phyloP scores from a whole-genome alignment of 2,888 invertebrate genomes.

The Caenorhabditis zanzibari region DNA sequence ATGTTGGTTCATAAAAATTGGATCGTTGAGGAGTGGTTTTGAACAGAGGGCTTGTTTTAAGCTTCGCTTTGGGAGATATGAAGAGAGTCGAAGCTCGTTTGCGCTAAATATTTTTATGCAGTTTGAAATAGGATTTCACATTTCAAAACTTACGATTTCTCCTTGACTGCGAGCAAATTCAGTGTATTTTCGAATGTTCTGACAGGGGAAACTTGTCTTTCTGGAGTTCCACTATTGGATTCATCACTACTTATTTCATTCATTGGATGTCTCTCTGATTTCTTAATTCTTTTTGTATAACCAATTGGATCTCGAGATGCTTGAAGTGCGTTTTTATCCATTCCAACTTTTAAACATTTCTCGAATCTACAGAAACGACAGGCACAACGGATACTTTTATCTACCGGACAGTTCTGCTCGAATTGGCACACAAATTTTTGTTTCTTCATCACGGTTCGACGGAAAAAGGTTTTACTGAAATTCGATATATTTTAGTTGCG shows the following conservation, averaged over 20 bases:
- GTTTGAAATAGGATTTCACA: neutral
- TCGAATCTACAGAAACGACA: conserved; percentile 82
- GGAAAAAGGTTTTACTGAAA: conserved; percentile 82
- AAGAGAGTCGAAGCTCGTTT: conserved; percentile 56
- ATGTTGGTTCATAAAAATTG: conserved; percentile 60
- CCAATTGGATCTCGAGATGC: conserved; percentile 83
- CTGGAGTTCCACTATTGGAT: conserved; percentile 29
- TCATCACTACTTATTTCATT: conserved; percentile 35
- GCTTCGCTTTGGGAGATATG: conserved; percentile 54
- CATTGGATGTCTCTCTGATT: conserved; percentile 48
- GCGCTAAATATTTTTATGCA: conserved; percentile 42
- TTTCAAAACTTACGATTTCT: conserved; percentile 43
- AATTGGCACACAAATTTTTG: conserved; percentile 81
- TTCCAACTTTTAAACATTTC: conserved; percentile 76
- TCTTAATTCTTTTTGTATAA: conserved; percentile 81
- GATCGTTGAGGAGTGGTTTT: conserved; percentile 58
- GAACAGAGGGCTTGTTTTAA: conserved; percentile 60
- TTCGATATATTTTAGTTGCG: too few species aligned
- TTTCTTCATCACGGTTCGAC: conserved; percentile 83
- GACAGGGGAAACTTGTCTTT: conserved; percentile 23
- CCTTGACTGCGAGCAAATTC: conserved; percentile 22
- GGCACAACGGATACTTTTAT: conserved; percentile 81
- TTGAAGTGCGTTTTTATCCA: conserved; percentile 79
- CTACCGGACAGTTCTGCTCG: conserved; percentile 77
- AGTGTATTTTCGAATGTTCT: conserved; percentile 33